Conservation (phyloP, 2,797 vertebrate genomes). For the Helostoma temminkii region DNA sequence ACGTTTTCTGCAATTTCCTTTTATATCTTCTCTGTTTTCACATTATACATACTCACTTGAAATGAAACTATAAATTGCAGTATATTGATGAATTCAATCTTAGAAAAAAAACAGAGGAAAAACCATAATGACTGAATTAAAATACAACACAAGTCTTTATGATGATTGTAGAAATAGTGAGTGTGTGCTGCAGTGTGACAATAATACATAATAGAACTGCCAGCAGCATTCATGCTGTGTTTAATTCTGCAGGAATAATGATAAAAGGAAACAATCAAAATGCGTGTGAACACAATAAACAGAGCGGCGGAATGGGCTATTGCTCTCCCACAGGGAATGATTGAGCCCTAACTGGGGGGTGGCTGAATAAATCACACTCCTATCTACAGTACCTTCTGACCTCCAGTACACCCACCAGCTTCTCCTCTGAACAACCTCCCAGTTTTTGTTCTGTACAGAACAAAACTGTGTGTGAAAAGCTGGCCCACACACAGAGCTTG, state of each 20-base stretch:
- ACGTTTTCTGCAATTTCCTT: slow-evolving; percentile 43
- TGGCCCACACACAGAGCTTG: neutral
- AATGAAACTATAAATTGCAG: slow-evolving; percentile 57
- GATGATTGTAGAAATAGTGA: slow-evolving; percentile 74
- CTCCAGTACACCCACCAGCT: slow-evolving; percentile 58
- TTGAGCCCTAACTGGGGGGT: slow-evolving; percentile 77
- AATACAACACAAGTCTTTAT: slow-evolving; percentile 70
- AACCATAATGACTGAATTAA: slow-evolving; percentile 65
- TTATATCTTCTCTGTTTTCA: slow-evolving; percentile 42
- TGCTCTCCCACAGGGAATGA: slow-evolving; percentile 80
- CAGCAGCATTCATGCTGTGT: slow-evolving; percentile 85
- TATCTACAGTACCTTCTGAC: slow-evolving; percentile 72
- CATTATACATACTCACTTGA: slow-evolving; percentile 45
- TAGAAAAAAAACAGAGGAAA: slow-evolving; percentile 28
- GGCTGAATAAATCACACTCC: slow-evolving; percentile 76
- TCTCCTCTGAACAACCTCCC: slow-evolving; percentile 40
- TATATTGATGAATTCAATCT: slow-evolving; percentile 63
- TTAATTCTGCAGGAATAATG: slow-evolving; percentile 86
- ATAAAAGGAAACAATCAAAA: slow-evolving; percentile 86
- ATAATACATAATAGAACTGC: slow-evolving; percentile 80
- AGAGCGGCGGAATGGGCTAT: slow-evolving; percentile 72
- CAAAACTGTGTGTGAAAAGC: neutral
- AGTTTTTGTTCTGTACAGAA: slow-evolving; percentile 9
- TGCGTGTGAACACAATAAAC: slow-evolving; percentile 81
- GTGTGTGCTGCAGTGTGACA: slow-evolving; percentile 75